Conservation (phyloP, 2,113 vertebrate species). For the Glaucomys volans region DNA sequence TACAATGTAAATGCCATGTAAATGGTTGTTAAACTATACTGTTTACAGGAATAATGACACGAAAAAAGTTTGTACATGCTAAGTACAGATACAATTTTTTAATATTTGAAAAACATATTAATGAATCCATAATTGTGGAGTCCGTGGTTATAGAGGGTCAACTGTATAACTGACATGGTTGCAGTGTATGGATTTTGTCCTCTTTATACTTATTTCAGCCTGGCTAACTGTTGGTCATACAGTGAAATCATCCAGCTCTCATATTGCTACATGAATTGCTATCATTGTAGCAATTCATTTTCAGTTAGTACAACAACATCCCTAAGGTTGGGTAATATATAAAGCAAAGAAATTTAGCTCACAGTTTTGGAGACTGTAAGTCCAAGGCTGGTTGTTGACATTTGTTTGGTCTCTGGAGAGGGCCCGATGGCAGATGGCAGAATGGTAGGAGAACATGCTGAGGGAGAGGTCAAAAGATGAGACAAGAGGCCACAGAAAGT, state of each 20-base stretch:
- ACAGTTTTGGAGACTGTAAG: neutral
- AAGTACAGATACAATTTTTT: neutral
- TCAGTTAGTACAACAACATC: neutral
- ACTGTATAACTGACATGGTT: neutral
- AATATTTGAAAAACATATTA: neutral
- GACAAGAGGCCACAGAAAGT: neutral
- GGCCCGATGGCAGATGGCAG: fast-evolving
- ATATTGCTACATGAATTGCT: constrained; percentile 24
- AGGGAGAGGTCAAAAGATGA: neutral
- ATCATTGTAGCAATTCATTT: neutral
- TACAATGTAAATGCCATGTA: neutral
- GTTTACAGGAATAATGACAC: neutral
- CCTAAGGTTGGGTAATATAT: neutral
- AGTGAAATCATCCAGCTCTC: neutral
- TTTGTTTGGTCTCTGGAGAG: neutral
- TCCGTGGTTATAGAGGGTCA: neutral
- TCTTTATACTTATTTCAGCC: neutral
- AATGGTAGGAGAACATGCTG: neutral
- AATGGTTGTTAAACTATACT: neutral
- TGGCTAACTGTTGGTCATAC: neutral
- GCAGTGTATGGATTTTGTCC: neutral
- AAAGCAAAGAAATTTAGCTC: neutral
- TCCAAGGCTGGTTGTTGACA: neutral
- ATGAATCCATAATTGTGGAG: neutral
- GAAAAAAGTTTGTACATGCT: neutral